Conservation (phyloP, 2,888 invertebrate species). For the Neria commutata region DNA sequence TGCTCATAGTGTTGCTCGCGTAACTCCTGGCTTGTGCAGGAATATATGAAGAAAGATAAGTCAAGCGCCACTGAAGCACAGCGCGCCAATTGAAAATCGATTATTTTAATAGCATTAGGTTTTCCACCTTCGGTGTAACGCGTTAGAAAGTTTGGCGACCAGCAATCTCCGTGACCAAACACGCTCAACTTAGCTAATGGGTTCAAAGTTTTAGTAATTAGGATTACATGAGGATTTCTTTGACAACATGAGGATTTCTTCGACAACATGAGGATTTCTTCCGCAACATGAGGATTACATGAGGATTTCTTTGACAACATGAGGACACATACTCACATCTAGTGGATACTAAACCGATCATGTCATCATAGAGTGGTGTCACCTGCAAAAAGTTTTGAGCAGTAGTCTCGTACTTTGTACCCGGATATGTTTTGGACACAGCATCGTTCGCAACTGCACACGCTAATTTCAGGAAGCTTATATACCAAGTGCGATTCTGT, state of each 20-base stretch:
- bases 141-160: conserved; percentile 77
- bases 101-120: conserved; percentile 63
- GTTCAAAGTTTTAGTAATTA: background rate
- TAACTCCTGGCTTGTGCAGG: conserved; percentile 68
- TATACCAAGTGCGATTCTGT: conserved; percentile 66
- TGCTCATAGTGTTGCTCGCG: conserved; percentile 67
- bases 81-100: conserved; percentile 73
- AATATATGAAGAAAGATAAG: conserved; percentile 66
- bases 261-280: no score
- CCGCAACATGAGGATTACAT: no score
- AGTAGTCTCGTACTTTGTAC: conserved; percentile 66
- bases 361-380: conserved; percentile 63
- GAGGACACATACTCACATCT: conserved; percentile 37
- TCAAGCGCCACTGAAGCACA: conserved; percentile 52
- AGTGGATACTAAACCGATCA: conserved; percentile 56
- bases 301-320: background rate
- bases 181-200: conserved; percentile 63
- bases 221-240: background rate
- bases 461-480: conserved; percentile 64
- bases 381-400: conserved; percentile 66
- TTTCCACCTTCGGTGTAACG: conserved; percentile 52
- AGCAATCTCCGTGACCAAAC: conserved; percentile 75
- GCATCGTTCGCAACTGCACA: conserved; percentile 68
- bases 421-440: conserved; percentile 69
- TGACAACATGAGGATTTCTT: no score